Percentiles rank a stretch among this genome's conserved stretches.
phyloP scores from a whole-genome alignment of 2,797 vertebrate genomes.

The Octomys mimax region DNA sequence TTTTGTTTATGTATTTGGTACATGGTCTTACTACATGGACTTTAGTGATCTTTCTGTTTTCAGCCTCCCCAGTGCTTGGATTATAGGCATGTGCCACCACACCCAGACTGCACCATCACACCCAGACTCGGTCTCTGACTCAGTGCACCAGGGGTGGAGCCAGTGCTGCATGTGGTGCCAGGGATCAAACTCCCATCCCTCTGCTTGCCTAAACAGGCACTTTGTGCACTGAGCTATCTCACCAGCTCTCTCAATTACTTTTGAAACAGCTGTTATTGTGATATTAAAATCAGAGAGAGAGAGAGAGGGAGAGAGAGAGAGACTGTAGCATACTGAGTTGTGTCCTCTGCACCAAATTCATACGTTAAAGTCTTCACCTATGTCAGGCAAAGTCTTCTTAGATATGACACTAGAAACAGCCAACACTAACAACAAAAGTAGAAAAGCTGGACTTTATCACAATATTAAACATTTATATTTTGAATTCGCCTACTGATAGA shows the following conservation, averaged over 20 bases:
- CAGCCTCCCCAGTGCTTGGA: too few relatives aligned
- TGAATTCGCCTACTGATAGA: background rate
- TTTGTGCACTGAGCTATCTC: too few relatives aligned
- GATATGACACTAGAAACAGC: background rate
- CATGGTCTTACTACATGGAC: too few relatives aligned
- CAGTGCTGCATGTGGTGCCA: too few relatives aligned
- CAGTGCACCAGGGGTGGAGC: too few relatives aligned
- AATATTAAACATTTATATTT: background rate
- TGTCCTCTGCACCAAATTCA: background rate
- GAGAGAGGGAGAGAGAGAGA: background rate
- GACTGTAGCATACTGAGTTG: background rate
- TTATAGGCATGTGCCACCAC: too few relatives aligned
- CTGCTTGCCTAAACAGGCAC: too few relatives aligned
- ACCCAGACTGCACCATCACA: too few relatives aligned
- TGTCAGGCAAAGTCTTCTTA: background rate
- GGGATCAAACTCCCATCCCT: too few relatives aligned
- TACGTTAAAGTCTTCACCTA: background rate
- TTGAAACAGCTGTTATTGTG: background rate
- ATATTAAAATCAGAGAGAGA: background rate
- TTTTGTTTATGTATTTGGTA: too few relatives aligned
- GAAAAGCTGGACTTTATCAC: background rate
- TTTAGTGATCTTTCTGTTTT: too few relatives aligned
- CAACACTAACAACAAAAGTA: background rate
- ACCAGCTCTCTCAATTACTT: background rate
- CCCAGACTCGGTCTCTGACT: too few relatives aligned